These are phyloP conservation scores for Cephus pygmeus DNA, from an alignment of 2,888 invertebrate genomes.

Conservation along the genomic window DNA sequence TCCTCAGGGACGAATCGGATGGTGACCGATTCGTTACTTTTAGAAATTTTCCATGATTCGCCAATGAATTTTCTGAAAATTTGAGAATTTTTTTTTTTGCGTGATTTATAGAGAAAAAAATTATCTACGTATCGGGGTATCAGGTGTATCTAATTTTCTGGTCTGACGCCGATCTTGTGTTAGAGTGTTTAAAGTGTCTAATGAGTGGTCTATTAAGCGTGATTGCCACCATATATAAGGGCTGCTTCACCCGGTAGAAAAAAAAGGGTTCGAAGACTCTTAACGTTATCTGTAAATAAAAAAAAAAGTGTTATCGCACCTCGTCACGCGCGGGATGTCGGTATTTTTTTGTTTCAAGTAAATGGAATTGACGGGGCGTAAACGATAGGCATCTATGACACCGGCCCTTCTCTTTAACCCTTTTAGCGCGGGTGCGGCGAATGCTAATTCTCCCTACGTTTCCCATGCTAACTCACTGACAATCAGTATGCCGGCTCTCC, in stretches of 20 bases:
- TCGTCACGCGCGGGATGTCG: slow-evolving; percentile 15
- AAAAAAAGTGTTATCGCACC: slow-evolving; percentile 13
- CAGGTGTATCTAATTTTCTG: neutral
- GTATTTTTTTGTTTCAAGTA: slow-evolving; percentile 19
- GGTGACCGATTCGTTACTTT: neutral
- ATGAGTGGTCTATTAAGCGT: slow-evolving; percentile 13
- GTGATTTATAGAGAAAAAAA: slow-evolving; percentile 17
- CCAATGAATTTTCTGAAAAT: neutral
- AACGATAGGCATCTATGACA: slow-evolving; percentile 22
- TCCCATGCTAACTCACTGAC: neutral
- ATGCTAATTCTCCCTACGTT: slow-evolving; percentile 15
- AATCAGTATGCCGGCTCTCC: neutral
- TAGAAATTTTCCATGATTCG: neutral
- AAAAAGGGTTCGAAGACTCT: slow-evolving; percentile 19
- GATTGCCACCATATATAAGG: slow-evolving; percentile 17
- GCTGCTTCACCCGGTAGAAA: neutral
- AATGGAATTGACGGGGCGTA: slow-evolving; percentile 24
- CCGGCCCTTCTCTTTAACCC: slow-evolving; percentile 15
- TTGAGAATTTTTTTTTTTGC: slow-evolving; percentile 16
- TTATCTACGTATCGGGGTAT: slow-evolving; percentile 19
- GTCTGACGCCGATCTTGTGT: neutral
- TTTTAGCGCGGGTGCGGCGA: slow-evolving; percentile 14
- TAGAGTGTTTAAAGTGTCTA: slow-evolving; percentile 19
- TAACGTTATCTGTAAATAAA: slow-evolving; percentile 16
- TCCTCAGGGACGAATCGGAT: neutral